Evolutionary conservation across 1,140 invertebrate genomes (phyloP).

Genomic region (Ruditapes philippinarum): DNA sequence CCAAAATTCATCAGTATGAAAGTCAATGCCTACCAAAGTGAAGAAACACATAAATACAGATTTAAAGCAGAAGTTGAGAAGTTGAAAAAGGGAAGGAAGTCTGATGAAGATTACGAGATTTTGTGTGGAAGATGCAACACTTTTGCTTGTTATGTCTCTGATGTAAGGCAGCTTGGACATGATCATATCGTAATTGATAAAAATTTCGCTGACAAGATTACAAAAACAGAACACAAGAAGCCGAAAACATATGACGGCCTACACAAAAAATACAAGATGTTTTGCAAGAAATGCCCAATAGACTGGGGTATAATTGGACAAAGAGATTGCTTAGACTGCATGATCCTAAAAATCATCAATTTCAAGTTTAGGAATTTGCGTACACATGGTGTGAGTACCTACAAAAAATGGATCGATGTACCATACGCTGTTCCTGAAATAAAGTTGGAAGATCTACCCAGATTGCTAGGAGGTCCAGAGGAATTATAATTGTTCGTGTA

Average conservation of each 20-base stretch:
- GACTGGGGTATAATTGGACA: conserved; percentile 26
- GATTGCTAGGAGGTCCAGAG: too few relatives aligned
- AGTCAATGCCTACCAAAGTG: background rate
- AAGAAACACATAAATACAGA: conserved; percentile 15
- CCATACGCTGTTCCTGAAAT: conserved; percentile 17
- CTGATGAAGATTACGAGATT: background rate
- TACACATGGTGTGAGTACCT: background rate
- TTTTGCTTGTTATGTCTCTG: background rate
- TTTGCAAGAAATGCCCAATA: conserved; percentile 31
- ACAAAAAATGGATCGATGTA: conserved; percentile 30
- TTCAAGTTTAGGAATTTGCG: background rate
- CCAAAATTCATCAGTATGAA: background rate
- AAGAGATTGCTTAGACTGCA: background rate
- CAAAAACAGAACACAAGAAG: conserved; percentile 3
- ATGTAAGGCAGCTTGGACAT: conserved; percentile 13
- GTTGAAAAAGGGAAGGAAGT: background rate
- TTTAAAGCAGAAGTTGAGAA: background rate
- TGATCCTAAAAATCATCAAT: background rate
- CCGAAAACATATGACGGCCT: background rate
- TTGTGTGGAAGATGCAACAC: conserved; percentile 12
- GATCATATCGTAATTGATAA: conserved; percentile 26
- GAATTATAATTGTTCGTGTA: too few relatives aligned
- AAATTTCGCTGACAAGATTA: background rate
- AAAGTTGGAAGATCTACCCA: background rate
- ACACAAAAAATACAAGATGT: conserved; percentile 35